These are phyloP conservation scores for Oryzaephilus surinamensis DNA, from an alignment of 1,140 invertebrate species.

Conservation along the genomic window DNA sequence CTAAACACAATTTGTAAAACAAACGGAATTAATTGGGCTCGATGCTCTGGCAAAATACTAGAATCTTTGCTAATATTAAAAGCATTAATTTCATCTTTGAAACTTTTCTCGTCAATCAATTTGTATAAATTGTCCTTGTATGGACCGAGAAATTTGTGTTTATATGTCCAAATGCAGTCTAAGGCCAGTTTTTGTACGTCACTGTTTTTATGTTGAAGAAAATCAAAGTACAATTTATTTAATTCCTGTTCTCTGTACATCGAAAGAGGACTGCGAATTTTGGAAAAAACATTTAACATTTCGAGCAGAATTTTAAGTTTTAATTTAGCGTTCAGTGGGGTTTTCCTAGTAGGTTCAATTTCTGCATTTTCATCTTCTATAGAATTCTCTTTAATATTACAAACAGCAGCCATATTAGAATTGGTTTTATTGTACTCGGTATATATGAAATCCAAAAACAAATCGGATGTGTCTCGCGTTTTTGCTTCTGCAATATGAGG, in stretches of 20 bases:
- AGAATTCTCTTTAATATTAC: constrained; percentile 38
- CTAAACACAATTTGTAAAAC: constrained; percentile 80
- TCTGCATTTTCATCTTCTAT: constrained; percentile 18
- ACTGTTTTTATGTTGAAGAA: constrained; percentile 65
- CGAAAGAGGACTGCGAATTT: constrained; percentile 70
- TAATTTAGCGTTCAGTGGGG: too few species aligned
- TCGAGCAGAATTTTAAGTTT: constrained; percentile 58
- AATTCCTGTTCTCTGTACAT: constrained; percentile 66
- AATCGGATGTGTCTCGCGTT: constrained; percentile 62
- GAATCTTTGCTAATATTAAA: constrained; percentile 67
- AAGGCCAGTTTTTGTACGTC: constrained; percentile 75
- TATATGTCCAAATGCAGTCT: constrained; percentile 77
- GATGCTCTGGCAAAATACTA: constrained; percentile 58
- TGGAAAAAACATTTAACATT: constrained; percentile 65
- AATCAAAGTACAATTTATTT: constrained; percentile 61
- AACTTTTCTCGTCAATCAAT: constrained; percentile 76
- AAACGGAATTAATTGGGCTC: constrained; percentile 64
- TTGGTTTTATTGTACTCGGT: constrained; percentile 42
- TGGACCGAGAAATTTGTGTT: constrained; percentile 59
- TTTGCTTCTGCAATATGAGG: constrained; percentile 62
- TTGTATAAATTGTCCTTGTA: constrained; percentile 69
- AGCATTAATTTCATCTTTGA: constrained; percentile 69
- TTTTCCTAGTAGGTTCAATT: constrained; percentile 1
- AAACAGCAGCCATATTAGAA: constrained; percentile 38
- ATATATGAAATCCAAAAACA: constrained; percentile 69